Conservation (phyloP, 1,140 invertebrate genomes). For the Listronotus bonariensis region DNA sequence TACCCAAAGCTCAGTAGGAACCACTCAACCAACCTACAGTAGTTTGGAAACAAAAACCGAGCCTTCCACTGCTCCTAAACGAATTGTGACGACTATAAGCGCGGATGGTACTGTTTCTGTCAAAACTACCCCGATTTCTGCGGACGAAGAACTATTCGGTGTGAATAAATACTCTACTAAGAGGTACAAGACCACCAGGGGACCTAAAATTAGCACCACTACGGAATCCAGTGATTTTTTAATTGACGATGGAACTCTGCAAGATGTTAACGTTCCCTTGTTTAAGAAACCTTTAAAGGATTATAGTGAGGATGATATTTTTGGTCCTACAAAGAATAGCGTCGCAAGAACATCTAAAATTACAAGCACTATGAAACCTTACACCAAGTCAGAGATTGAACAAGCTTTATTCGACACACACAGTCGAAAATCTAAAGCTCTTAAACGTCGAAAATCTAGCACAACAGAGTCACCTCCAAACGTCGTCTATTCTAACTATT, state of each 20-base stretch:
- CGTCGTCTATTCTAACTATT: constrained; percentile 49
- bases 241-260: constrained; percentile 16
- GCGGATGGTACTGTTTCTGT: constrained; percentile 23
- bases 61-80: constrained; percentile 9
- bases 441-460: constrained; percentile 12
- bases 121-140: constrained; percentile 19
- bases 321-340: constrained; percentile 29
- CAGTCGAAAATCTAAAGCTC: constrained; percentile 18
- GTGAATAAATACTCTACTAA: constrained; percentile 8
- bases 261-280: constrained; percentile 20
- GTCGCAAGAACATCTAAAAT: constrained; percentile 5
- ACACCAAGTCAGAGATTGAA: constrained; percentile 36
- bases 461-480: constrained; percentile 33
- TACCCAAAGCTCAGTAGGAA: not conserved
- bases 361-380: constrained; percentile 18
- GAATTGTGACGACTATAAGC: constrained; percentile 14
- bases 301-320: constrained; percentile 43
- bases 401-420: constrained; percentile 37
- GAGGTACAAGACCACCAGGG: constrained; percentile 6
- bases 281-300: constrained; percentile 29
- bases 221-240: constrained; percentile 28
- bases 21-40: not conserved
- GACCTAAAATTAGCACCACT: constrained; percentile 9
- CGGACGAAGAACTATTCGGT: constrained; percentile 11
- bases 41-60: not conserved